Conservation (phyloP, 2,888 invertebrate genomes). For the Lepeophtheirus nordmannii region DNA sequence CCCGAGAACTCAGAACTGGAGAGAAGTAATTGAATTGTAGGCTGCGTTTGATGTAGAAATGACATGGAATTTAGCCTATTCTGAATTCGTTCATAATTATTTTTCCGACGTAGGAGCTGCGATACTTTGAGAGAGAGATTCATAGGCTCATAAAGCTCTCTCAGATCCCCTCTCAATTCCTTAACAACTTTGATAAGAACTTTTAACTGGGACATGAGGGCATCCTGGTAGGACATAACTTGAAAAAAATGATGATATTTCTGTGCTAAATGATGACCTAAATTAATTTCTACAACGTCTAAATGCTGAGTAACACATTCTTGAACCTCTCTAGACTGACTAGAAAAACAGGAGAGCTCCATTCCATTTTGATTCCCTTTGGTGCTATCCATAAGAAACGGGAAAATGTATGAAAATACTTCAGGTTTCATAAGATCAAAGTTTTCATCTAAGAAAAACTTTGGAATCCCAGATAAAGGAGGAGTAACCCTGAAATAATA, state of each 20-base stretch:
- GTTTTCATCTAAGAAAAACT: slow-evolving; percentile 25
- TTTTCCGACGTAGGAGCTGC: slow-evolving; percentile 5
- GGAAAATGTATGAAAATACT: slow-evolving; percentile 23
- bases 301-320: slow-evolving; percentile 68
- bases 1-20: slow-evolving; percentile 20
- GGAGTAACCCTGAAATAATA: slow-evolving; percentile 20
- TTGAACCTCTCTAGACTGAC: slow-evolving; percentile 16
- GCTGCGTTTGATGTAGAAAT: slow-evolving; percentile 92
- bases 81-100: slow-evolving; percentile 10
- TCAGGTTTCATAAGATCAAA: slow-evolving; percentile 25
- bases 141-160: background rate
- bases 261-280: slow-evolving; percentile 76
- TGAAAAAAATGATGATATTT: slow-evolving; percentile 95
- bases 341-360: background rate
- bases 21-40: slow-evolving; percentile 67
- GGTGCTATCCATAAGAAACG: slow-evolving; percentile 25
- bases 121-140: slow-evolving; percentile 15
- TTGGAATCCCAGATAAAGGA: slow-evolving; percentile 9
- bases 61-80: slow-evolving; percentile 64
- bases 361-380: background rate
- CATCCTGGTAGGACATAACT: slow-evolving; percentile 95
- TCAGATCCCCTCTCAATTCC: slow-evolving; percentile 41
- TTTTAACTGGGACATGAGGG: slow-evolving; percentile 84
- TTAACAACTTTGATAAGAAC: slow-evolving; percentile 61
- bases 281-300: slow-evolving; percentile 84